Base-by-base conservation (phyloP, 2,888 invertebrate species). In the Mellilla xanthometata region DNA sequence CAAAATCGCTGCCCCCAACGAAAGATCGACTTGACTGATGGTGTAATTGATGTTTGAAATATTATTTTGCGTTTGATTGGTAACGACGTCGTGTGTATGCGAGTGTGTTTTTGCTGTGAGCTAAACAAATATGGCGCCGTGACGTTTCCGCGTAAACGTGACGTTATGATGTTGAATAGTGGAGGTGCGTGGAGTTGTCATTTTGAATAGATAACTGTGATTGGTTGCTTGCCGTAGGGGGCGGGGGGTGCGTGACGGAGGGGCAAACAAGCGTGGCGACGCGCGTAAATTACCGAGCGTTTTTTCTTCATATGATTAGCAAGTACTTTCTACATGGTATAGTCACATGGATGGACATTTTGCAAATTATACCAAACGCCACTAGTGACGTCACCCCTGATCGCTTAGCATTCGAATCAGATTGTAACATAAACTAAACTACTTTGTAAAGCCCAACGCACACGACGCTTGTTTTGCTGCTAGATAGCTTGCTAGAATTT, bases 41-140 rank as follows among this genome's bases (percentile, higher is more conserved):
- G 68, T 63, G 72, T 80, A 80, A 81, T 81, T 81, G 78, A 69
- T 56, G 64, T 70, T 70, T 80, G 76, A 76, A 77, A 75, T 77
- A 77, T 79, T 67, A 76, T 74, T 72, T 68, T 56, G 63, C 55
- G 56, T 62, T 66, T 52, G 46, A 68, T 56, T 58, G 63, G 62
- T 74, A 74, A 72, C 73, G 68, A 72, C 60, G 64, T 68, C 57
- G 58, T 65, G 60, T 68, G 53, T 54, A 63, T 64, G 45, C 65
- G 54, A 65, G 68, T 59, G 60, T 51, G 53, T 52, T 47, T 49
- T 53, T 33, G 36, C 23, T 28, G 39, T 56, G 59, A 64, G n/a
- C n/a, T n/a, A n/a, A n/a, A 56, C 58, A 63, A 72, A 68, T 32
- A 71, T 69, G 66, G 65, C 69, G 60, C 53, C 50, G 58, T 44